A percentile compares a stretch with the other conserved stretches of the same genome.
Conservation (phyloP, 1,140 invertebrate genomes). For the Aricia agestis region DNA sequence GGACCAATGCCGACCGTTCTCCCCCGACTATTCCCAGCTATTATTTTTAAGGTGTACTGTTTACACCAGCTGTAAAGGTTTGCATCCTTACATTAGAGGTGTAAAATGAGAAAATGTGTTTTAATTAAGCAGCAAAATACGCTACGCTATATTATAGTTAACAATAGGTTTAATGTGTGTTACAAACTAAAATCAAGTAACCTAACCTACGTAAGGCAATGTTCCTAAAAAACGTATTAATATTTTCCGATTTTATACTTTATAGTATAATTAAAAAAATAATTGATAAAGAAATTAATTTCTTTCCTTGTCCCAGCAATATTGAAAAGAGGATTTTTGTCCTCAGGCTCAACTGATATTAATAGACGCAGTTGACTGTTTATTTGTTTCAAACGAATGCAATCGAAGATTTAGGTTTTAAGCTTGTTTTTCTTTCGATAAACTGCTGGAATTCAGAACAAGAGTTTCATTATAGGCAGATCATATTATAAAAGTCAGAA, state of each 20-base stretch:
- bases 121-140: background rate
- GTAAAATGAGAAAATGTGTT: background rate
- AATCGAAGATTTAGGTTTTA: constrained; percentile 51
- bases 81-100: background rate
- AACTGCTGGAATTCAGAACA: no score
- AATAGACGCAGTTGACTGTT: constrained; percentile 71
- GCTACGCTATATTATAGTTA: background rate
- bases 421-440: background rate
- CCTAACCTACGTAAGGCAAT: no score
- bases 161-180: background rate
- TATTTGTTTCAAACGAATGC: constrained; percentile 58
- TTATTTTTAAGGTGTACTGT: constrained; percentile 41
- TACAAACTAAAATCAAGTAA: background rate
- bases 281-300: constrained; percentile 51
- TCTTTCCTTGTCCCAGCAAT: constrained; percentile 65
- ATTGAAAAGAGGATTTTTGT: constrained; percentile 43
- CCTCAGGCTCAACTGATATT: constrained; percentile 60
- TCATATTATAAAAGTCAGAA: no score
- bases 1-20: constrained; percentile 48
- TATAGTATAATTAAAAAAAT: background rate
- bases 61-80: background rate
- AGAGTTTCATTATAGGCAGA: no score
- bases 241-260: background rate
- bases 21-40: constrained; percentile 50
- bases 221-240: no score